Base-by-base conservation (phyloP, 2,888 invertebrate genomes). In the Argyresthia goedartella region DNA sequence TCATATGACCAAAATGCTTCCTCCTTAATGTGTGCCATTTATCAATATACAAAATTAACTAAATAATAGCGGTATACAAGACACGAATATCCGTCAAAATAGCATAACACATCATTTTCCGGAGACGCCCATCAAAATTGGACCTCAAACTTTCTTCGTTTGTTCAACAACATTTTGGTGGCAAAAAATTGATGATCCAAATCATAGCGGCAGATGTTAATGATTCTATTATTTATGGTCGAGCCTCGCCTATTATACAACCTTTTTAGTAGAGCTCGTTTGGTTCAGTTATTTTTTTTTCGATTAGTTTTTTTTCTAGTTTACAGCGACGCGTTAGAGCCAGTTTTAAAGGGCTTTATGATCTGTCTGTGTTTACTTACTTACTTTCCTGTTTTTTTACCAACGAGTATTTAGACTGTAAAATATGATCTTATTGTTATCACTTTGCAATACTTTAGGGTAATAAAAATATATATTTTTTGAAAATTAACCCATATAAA, bases 221-320 rank as follows among this genome's bases (percentile, higher is more conserved):
- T 85, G 82, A 84, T 84, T 81, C 80, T 81, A 82, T 85, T 85
- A 85, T 84, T 85, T 85, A 85, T 84, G 81, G 67, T 63, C 64
- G 67, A 65, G 66, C 64, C 69, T 71, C 60, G 62, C 69, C 74
- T 73, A 73, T 75, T 75, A 74, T 69, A 65, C 60, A 55, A 64
- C 64, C 63, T 60, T 60, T 62, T 64, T 53, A n/a, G 43, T 43
- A 43, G 36, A 36, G 15, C 36, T 50, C 43, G 16, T 50, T 41
- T 42, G 10, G 43, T 15, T 9, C n/a, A 11, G 49, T 46, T 46
- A 25, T 25, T 25, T 10, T 35, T 49, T 49, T 41, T 49, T 49
- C 10, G 41, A 42, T 42, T 41, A 11, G 25, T 62, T 64, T 66
- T 52, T 63, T 67, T 60, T 59, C 55, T 15, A 25, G 10, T 10